Conservation (phyloP, 2,888 invertebrate genomes). For the Homarus gammarus region DNA sequence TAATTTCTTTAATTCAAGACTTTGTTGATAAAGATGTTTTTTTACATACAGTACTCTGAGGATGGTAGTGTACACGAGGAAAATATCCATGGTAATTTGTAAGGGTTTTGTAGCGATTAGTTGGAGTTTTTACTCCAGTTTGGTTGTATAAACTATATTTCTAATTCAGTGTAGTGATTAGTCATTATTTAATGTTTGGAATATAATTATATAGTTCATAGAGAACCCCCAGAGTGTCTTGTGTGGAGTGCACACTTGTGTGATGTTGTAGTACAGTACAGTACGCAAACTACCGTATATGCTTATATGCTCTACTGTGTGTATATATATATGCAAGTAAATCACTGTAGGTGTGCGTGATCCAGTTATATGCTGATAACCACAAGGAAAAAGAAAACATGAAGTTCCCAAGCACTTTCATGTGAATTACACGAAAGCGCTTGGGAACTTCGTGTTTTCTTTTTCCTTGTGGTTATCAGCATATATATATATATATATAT, state of each 20-base stretch:
- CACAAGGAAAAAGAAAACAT: too few species aligned
- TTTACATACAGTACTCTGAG: not conserved
- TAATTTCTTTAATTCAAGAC: too few species aligned
- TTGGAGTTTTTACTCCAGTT: not conserved
- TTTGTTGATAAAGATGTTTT: not conserved
- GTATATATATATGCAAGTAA: not conserved
- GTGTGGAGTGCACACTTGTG: not conserved
- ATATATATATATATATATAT: too few species aligned
- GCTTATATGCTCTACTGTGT: not conserved
- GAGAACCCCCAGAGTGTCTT: not conserved
- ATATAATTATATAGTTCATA: not conserved
- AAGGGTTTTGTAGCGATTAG: not conserved
- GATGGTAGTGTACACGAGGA: not conserved
- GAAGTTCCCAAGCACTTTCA: too few species aligned
- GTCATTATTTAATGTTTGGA: not conserved
- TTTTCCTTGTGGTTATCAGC: too few species aligned
- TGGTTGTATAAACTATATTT: not conserved
- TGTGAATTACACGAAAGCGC: too few species aligned
- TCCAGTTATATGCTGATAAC: too few species aligned
- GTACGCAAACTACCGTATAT: not conserved
- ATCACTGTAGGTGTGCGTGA: too few species aligned
- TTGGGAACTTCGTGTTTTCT: too few species aligned
- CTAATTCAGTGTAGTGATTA: not conserved
- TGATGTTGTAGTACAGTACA: too few species aligned
- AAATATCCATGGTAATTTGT: not conserved